Evolutionary conservation across 2,888 invertebrate genomes (phyloP).

Genomic region (Drosophila picticornis): DNA sequence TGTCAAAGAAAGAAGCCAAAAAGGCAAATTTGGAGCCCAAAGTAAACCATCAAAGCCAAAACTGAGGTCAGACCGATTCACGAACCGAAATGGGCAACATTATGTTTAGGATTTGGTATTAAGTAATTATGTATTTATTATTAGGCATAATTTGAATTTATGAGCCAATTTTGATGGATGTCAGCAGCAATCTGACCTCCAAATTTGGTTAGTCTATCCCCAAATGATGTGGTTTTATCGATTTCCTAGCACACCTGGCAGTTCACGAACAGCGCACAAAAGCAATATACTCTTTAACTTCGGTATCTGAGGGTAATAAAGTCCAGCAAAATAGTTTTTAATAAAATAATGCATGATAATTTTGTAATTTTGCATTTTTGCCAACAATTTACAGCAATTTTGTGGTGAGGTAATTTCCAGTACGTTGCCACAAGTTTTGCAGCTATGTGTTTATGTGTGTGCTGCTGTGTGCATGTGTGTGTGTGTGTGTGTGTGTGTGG

Average conservation of each 20-base stretch:
- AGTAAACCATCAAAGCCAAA: background rate
- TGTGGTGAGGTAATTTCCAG: conserved; percentile 33
- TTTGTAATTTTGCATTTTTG: conserved; percentile 55
- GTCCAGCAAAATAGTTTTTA: background rate
- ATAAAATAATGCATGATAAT: conserved; percentile 47
- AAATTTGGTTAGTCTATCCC: background rate
- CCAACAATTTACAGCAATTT: conserved; percentile 47
- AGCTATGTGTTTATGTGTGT: background rate
- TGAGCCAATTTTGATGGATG: background rate
- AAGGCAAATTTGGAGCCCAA: background rate
- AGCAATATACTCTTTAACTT: background rate
- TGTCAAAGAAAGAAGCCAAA: background rate
- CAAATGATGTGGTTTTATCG: background rate
- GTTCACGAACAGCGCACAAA: background rate
- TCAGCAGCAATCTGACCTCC: background rate
- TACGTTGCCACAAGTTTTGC: conserved; percentile 46
- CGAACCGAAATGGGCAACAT: background rate
- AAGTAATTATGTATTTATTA: background rate
- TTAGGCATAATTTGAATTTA: background rate
- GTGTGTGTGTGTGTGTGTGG: conserved; percentile 13
- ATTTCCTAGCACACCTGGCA: background rate
- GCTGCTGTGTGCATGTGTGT: background rate
- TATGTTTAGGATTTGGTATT: background rate
- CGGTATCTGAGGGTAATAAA: background rate
- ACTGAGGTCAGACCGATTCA: background rate